Percentiles rank a stretch among this genome's conserved stretches.
Evolutionary conservation across 1,140 invertebrate species (phyloP).

Genomic region (Lordiphosa clarofinis): DNA sequence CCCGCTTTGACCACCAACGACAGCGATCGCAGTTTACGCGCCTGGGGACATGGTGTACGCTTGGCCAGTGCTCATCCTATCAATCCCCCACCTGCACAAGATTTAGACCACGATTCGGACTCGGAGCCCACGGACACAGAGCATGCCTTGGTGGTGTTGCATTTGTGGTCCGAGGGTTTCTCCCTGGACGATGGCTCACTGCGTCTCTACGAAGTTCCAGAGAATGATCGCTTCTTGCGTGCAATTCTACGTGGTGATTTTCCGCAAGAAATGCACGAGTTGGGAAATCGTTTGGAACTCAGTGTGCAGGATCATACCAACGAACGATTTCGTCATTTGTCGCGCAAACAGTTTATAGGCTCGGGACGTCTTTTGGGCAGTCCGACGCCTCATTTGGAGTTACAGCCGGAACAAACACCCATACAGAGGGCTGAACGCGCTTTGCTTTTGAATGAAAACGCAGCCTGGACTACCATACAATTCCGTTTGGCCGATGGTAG

Average conservation of each 20-base stretch:
- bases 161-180: constrained; percentile 62
- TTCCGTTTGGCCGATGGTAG: constrained; percentile 51
- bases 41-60: constrained; percentile 44
- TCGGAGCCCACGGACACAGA: constrained; percentile 35
- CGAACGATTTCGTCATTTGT: constrained; percentile 32
- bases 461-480: constrained; percentile 35
- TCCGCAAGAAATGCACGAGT: constrained; percentile 42
- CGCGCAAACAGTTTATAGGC: constrained; percentile 58
- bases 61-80: constrained; percentile 60
- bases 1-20: constrained; percentile 50
- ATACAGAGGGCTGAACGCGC: constrained; percentile 1
- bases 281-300: constrained; percentile 32
- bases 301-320: constrained; percentile 58
- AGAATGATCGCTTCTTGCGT: constrained; percentile 46
- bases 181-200: constrained; percentile 47
- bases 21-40: constrained; percentile 49
- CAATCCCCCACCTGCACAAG: constrained; percentile 27
- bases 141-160: constrained; percentile 44
- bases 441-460: constrained; percentile 20
- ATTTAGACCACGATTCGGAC: constrained; percentile 27
- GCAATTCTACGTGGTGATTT: constrained; percentile 53
- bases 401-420: not conserved
- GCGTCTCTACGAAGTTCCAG: constrained; percentile 39
- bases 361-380: constrained; percentile 28
- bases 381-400: not conserved